phyloP scores from a whole-genome alignment of 2,797 vertebrate genomes.

The Zonotrichia albicollis region DNA sequence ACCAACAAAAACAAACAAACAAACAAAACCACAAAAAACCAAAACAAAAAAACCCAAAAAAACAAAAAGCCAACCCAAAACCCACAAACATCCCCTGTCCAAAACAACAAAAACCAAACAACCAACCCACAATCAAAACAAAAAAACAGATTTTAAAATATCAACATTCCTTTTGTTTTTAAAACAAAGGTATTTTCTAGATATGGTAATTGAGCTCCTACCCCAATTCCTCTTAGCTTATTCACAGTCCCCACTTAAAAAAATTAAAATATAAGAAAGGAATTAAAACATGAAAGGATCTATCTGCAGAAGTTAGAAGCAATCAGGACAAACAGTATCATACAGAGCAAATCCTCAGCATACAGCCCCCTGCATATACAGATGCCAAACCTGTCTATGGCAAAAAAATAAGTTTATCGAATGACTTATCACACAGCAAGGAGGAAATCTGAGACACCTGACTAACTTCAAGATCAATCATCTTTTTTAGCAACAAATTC shows the following conservation, averaged over 20 bases:
- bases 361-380: accelerated
- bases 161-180: neutral
- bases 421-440: neutral
- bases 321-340: neutral
- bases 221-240: neutral
- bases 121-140: neutral
- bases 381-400: neutral
- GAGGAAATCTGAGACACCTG: neutral
- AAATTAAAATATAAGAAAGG: neutral
- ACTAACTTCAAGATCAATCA: neutral
- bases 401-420: neutral
- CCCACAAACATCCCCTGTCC: accelerated
- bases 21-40: no score
- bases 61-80: neutral
- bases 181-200: neutral
- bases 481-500: neutral
- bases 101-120: neutral
- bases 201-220: neutral
- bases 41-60: neutral
- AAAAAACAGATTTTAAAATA: neutral
- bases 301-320: neutral
- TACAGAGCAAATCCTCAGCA: neutral
- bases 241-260: neutral
- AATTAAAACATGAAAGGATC: neutral
- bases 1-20: no score